These are phyloP conservation scores for Tyria jacobaeae DNA, from an alignment of 2,888 invertebrate genomes.

Conservation along the genomic window DNA sequence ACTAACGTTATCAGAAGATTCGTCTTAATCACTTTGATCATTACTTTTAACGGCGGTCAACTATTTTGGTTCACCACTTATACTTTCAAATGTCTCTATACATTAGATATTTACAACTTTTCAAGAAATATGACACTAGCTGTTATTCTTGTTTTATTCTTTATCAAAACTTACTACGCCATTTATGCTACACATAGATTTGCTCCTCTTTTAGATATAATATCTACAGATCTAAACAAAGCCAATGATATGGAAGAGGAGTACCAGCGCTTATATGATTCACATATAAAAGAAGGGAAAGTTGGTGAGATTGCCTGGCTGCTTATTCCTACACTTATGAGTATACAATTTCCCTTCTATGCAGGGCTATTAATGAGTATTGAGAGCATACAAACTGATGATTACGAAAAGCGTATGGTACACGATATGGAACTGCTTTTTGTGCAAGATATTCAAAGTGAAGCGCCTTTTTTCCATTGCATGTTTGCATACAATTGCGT, in stretches of 20 bases:
- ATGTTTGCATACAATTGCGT: constrained; percentile 66
- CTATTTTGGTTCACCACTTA: constrained; percentile 68
- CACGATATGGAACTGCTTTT: constrained; percentile 70
- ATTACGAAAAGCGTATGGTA: constrained; percentile 62
- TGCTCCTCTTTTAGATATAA: constrained; percentile 58
- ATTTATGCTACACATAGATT: constrained; percentile 61
- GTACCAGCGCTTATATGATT: constrained; percentile 62
- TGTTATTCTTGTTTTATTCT: constrained; percentile 61
- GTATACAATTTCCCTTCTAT: constrained; percentile 66
- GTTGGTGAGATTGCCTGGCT: constrained; percentile 64
- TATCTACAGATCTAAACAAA: constrained; percentile 61
- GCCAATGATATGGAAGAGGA: constrained; percentile 64
- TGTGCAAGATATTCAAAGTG: constrained; percentile 67
- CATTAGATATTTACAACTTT: constrained; percentile 64
- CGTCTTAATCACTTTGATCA: constrained; percentile 43
- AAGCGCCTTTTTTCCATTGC: constrained; percentile 68
- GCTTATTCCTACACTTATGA: constrained; percentile 61
- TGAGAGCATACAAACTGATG: constrained; percentile 61
- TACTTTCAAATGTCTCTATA: constrained; percentile 58
- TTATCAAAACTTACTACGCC: constrained; percentile 69
- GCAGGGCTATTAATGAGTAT: constrained; percentile 62
- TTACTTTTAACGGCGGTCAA: constrained; percentile 54
- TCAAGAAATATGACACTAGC: constrained; percentile 66
- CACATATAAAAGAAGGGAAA: constrained; percentile 61
- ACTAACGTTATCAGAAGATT: constrained; percentile 51